Evolutionary conservation across 2,113 vertebrate genomes (phyloP).

Genomic region (Thermophis baileyi): DNA sequence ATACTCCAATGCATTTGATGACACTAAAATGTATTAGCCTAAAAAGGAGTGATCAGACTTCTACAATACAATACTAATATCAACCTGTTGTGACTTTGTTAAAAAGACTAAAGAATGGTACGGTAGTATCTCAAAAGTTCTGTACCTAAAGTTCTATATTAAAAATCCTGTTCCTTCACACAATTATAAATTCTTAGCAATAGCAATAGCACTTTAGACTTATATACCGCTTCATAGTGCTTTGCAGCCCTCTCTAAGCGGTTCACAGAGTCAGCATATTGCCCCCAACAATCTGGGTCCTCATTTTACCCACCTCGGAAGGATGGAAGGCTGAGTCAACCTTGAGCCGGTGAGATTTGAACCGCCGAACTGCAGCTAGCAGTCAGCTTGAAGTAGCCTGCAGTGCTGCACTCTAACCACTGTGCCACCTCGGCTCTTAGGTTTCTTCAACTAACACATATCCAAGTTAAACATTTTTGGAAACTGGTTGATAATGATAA

Average conservation of each 20-base stretch:
- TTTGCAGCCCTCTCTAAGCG: too few species aligned
- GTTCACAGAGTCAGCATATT: too few species aligned
- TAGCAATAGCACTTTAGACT: too few species aligned
- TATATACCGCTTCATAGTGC: too few species aligned
- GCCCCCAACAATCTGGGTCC: too few species aligned
- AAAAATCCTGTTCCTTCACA: neutral
- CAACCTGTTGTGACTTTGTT: neutral
- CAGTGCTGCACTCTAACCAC: too few species aligned
- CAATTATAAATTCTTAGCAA: neutral
- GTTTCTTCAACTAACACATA: neutral
- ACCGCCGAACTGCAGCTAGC: too few species aligned
- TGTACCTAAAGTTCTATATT: neutral
- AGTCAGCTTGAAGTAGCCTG: too few species aligned
- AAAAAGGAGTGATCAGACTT: neutral
- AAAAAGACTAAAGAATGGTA: neutral
- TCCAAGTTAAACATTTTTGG: neutral
- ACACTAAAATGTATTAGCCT: neutral
- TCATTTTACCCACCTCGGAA: too few species aligned
- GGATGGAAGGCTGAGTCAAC: too few species aligned
- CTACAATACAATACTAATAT: neutral
- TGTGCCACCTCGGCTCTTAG: too few species aligned
- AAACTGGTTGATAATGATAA: neutral
- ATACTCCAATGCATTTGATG: neutral
- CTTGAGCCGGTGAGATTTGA: too few species aligned
- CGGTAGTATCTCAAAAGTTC: neutral